Evolutionary conservation across 2,888 invertebrate genomes (phyloP).

Genomic region (Lypha dubia): DNA sequence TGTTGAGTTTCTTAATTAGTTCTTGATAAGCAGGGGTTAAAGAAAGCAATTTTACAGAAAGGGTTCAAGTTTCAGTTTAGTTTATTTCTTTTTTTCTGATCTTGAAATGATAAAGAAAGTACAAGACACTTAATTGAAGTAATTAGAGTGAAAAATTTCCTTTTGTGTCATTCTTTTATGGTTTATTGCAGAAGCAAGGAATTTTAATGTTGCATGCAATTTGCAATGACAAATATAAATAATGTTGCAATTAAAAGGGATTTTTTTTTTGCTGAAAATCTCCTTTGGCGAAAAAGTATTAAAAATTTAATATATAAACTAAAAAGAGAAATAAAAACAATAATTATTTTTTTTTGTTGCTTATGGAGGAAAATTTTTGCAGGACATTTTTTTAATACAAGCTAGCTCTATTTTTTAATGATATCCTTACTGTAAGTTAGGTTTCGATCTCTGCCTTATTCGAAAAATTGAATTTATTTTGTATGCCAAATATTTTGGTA

Average conservation of each 20-base stretch:
- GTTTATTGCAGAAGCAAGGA: not conserved
- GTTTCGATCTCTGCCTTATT: too few species aligned
- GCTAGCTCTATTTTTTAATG: too few species aligned
- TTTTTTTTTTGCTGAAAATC: not conserved
- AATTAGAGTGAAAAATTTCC: slow-evolving; percentile 47
- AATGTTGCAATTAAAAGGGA: not conserved
- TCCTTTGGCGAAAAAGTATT: too few species aligned
- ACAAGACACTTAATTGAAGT: slow-evolving; percentile 21
- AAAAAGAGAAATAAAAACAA: too few species aligned
- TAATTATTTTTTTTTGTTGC: too few species aligned
- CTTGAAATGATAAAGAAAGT: slow-evolving; percentile 44
- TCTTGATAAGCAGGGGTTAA: slow-evolving; percentile 54
- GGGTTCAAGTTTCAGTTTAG: slow-evolving; percentile 39
- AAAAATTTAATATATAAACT: too few species aligned
- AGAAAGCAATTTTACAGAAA: slow-evolving; percentile 51
- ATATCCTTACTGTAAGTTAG: too few species aligned
- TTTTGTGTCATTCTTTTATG: not conserved
- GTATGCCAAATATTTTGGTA: too few species aligned
- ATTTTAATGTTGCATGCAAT: not conserved
- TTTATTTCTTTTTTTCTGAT: not conserved
- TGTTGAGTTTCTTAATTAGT: slow-evolving; percentile 65
- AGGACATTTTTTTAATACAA: too few species aligned
- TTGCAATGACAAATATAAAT: not conserved
- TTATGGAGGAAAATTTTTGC: too few species aligned
- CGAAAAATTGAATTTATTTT: too few species aligned